Percentiles rank a stretch among this genome's conserved stretches.
Evolutionary conservation across 2,888 invertebrate species (phyloP).

Genomic region (Spisula subtruncata): DNA sequence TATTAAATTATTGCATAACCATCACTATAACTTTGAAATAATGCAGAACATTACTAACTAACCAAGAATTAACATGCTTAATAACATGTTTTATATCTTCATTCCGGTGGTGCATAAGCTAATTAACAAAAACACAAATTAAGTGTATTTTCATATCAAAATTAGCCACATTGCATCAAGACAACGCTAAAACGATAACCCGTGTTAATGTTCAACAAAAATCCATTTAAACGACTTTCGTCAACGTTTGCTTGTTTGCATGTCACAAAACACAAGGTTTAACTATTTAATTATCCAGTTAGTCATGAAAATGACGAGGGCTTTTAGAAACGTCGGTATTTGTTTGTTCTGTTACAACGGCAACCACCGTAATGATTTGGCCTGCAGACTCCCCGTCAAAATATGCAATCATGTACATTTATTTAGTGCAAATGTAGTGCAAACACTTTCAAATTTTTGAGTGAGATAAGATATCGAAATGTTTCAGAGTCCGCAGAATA

Average conservation of each 20-base stretch:
- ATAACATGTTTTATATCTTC: neutral
- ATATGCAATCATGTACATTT: constrained; percentile 15
- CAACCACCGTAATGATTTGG: neutral
- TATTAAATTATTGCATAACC: too few species aligned
- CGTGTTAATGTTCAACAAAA: constrained; percentile 2
- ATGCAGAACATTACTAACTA: too few species aligned
- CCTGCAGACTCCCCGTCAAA: constrained; percentile 22
- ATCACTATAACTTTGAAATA: too few species aligned
- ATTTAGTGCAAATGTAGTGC: neutral
- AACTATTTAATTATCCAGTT: constrained; percentile 24
- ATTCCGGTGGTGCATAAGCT: neutral
- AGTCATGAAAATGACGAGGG: neutral
- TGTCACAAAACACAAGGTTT: constrained; percentile 15
- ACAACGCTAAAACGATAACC: constrained; percentile 12
- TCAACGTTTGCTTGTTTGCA: neutral
- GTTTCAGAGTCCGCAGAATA: neutral
- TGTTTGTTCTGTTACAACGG: constrained; percentile 3
- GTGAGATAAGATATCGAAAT: neutral
- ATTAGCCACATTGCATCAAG: neutral
- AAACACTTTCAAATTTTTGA: neutral
- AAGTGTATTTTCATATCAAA: constrained; percentile 20
- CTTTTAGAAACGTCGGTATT: constrained; percentile 2
- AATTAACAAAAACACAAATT: constrained; percentile 22
- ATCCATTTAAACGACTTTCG: neutral
- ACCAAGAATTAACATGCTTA: too few species aligned